Evolutionary conservation across 2,113 vertebrate species (phyloP).

Genomic region (Catagonus wagneri): DNA sequence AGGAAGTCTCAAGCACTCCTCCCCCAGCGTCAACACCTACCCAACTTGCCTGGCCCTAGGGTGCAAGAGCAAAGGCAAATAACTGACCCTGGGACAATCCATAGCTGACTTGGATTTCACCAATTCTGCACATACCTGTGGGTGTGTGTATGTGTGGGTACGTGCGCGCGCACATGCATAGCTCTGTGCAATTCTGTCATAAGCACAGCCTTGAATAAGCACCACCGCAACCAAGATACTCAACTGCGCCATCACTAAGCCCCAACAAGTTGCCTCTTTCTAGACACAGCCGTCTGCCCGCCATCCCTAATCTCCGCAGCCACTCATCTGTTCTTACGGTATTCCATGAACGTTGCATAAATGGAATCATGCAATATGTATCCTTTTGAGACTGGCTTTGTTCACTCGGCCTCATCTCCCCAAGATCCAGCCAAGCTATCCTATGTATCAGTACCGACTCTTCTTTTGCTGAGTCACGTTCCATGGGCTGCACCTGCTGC

Average conservation of each 20-base stretch:
- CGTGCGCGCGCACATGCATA: too few relatives aligned
- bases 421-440: neutral
- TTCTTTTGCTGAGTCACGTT: neutral
- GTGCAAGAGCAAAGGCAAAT: neutral
- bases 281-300: neutral
- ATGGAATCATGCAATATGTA: accelerated
- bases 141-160: neutral
- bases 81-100: neutral
- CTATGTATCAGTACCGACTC: neutral
- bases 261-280: neutral
- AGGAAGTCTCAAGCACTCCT: neutral
- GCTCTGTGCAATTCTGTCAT: neutral
- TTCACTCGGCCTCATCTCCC: neutral
- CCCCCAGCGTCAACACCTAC: neutral
- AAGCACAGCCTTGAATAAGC: neutral
- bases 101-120: neutral
- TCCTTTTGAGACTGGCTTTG: neutral
- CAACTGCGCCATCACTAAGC: neutral
- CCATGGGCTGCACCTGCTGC: too few relatives aligned
- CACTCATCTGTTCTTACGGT: neutral
- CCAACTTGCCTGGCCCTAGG: neutral
- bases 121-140: accelerated
- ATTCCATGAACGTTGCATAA: too few relatives aligned
- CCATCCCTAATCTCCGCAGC: neutral
- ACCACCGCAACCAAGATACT: neutral